phyloP scores from a whole-genome alignment of 1,140 invertebrate genomes.

The Tyrophagus putrescentiae region DNA sequence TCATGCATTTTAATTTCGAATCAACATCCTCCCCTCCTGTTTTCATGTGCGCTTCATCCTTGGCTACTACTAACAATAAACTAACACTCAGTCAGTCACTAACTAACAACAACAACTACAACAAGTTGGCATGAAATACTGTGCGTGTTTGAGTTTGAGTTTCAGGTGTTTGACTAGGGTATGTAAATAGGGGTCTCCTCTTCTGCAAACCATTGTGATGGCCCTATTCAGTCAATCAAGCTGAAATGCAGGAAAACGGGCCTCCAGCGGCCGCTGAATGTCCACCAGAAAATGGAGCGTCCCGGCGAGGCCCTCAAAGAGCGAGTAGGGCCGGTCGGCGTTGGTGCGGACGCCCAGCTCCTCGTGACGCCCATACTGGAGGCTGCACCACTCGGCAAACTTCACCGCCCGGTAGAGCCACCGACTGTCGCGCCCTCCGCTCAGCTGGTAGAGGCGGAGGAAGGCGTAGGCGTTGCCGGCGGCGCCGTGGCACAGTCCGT shows the following conservation, averaged over 20 bases:
- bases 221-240: too few species aligned
- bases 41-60: too few species aligned
- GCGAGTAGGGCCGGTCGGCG: conserved; percentile 64
- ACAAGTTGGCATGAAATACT: too few species aligned
- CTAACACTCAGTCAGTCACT: too few species aligned
- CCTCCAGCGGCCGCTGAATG: conserved; percentile 51
- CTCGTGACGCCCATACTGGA: conserved; percentile 49
- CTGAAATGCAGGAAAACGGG: conserved; percentile 50
- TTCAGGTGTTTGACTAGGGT: too few species aligned
- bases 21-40: too few species aligned
- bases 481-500: conserved; percentile 78
- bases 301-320: conserved; percentile 61
- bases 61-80: too few species aligned
- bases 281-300: conserved; percentile 44
- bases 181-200: too few species aligned
- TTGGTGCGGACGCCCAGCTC: conserved; percentile 34
- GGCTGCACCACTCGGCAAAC: conserved; percentile 65
- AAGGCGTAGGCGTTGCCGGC: conserved; percentile 82
- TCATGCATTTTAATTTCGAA: too few species aligned
- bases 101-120: too few species aligned
- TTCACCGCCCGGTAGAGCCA: conserved; percentile 55
- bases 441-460: conserved; percentile 59
- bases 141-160: too few species aligned
- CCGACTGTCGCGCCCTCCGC: conserved; percentile 48
- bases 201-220: too few species aligned